Evolutionary conservation across 2,888 invertebrate genomes (phyloP), one percentile per base, ranked within the genome.

Genomic region (Agrochola circellaris): DNA sequence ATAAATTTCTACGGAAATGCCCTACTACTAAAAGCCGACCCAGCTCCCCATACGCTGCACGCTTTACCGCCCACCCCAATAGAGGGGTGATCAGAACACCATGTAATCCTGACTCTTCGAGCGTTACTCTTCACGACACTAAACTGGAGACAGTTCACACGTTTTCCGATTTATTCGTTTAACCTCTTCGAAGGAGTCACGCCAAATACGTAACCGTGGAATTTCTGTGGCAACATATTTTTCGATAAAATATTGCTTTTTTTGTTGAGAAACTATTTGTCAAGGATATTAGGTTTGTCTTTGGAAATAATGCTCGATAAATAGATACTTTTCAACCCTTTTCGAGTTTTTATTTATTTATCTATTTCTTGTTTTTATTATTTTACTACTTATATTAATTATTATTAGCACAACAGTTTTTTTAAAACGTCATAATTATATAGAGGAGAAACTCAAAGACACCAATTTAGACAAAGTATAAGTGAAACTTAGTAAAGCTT

Each of bases 41-140:
- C 56, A 75, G 7, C 17, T 26, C 30, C 23, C 34, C 38, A 9
- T 42, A 17, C 11, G 20, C n/a, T 77, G 56, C 72, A 86, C 83
- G 83, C 74, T 85, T 86, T 84, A 15, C 48, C 79, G 75, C 83
- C n/a, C 83, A 84, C 83, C 83, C 86, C 30, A 45, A 0, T 5
- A 38, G 11, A 45, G 61, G 83, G 83, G 84, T 85, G 86, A 7
- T 38, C 79, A 84, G 17, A 61, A 20, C 58, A 61, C 83, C 83
- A 79, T 82, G 73, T 70, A 78, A 78, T 73, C 68, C 67, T 56
- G 68, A 65, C 66, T 75, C 17, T 48, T 73, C 48, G 48, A 86
- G 86, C 79, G 74, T 82, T 62, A 72, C 78, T 65, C 62, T 38
- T 67, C 0, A n/a, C 23, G 38, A 54, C 69, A 77, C 48, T 45